phyloP scores from a whole-genome alignment of 2,888 invertebrate genomes.

The Oligia strigilis region DNA sequence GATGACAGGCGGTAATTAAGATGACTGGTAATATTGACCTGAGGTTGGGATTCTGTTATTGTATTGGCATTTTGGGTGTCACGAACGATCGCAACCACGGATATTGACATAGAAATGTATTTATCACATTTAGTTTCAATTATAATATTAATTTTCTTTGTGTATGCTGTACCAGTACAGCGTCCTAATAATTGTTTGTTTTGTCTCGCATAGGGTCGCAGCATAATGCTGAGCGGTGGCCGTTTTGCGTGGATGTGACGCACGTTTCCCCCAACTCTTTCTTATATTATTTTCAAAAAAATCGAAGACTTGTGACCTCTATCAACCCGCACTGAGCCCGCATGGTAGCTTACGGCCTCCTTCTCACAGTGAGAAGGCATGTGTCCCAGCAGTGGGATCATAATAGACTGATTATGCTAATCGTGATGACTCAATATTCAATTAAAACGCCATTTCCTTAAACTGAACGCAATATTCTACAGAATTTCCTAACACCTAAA shows the following conservation, averaged over 20 bases:
- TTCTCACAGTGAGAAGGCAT: not conserved
- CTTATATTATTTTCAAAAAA: not conserved
- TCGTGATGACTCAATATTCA: not conserved
- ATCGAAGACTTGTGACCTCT: not conserved
- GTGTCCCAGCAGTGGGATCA: too few relatives aligned
- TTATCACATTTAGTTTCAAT: too few relatives aligned
- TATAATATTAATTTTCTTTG: too few relatives aligned
- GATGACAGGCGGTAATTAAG: slow-evolving; percentile 50
- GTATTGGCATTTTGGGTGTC: not conserved
- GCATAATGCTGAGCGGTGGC: too few relatives aligned
- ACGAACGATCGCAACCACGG: not conserved
- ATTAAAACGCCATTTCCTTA: not conserved
- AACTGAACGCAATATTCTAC: not conserved
- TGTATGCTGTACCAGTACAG: too few relatives aligned
- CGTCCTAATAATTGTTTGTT: too few relatives aligned
- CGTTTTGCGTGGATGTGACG: too few relatives aligned
- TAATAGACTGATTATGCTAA: not conserved
- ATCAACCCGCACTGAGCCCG: not conserved
- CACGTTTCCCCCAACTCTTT: too few relatives aligned
- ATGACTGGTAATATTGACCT: slow-evolving; percentile 12
- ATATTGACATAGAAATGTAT: too few relatives aligned
- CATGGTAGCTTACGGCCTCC: not conserved
- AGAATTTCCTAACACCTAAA: not conserved
- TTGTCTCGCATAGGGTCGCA: too few relatives aligned
- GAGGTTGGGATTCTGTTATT: slow-evolving; percentile 20